These are phyloP conservation scores for Elaeidobius kamerunicus DNA, from an alignment of 2,888 invertebrate species.

Conservation along the genomic window DNA sequence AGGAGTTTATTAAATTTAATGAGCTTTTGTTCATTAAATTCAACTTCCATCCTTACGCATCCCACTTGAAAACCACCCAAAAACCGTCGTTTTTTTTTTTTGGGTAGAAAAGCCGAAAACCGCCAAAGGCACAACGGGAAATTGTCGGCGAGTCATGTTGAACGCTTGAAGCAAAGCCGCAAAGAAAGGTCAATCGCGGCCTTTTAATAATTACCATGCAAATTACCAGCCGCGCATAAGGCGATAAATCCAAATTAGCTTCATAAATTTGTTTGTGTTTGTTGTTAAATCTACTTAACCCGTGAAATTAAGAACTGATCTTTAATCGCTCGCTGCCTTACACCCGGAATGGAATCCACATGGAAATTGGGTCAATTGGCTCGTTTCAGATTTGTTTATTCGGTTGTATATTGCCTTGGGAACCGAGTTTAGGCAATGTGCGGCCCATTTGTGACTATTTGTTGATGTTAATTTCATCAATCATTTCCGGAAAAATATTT, in stretches of 20 bases:
- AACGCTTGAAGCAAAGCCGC: too few species aligned
- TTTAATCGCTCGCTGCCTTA: too few species aligned
- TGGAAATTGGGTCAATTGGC: slow-evolving; percentile 12
- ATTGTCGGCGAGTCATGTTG: slow-evolving; percentile 9
- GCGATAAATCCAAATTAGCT: slow-evolving; percentile 30
- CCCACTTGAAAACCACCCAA: too few species aligned
- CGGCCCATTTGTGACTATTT: too few species aligned
- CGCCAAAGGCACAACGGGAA: slow-evolving; percentile 6
- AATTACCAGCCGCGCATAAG: slow-evolving; percentile 22
- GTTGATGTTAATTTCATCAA: too few species aligned
- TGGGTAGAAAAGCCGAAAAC: too few species aligned
- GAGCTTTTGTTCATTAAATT: too few species aligned
- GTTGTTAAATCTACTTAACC: slow-evolving; percentile 28
- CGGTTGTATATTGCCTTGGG: not conserved
- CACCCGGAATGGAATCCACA: not conserved
- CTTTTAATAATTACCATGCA: slow-evolving; percentile 31
- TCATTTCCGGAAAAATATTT: too few species aligned
- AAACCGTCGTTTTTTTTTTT: too few species aligned
- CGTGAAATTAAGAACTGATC: slow-evolving; percentile 28
- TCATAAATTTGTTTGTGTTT: slow-evolving; percentile 28
- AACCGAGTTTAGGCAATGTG: not conserved
- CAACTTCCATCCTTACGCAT: too few species aligned
- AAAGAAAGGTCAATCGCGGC: slow-evolving; percentile 24
- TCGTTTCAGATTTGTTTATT: slow-evolving; percentile 4
- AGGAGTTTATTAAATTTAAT: too few species aligned